phyloP scores from a whole-genome alignment of 2,797 vertebrate genomes.

The Melopsittacus undulatus region DNA sequence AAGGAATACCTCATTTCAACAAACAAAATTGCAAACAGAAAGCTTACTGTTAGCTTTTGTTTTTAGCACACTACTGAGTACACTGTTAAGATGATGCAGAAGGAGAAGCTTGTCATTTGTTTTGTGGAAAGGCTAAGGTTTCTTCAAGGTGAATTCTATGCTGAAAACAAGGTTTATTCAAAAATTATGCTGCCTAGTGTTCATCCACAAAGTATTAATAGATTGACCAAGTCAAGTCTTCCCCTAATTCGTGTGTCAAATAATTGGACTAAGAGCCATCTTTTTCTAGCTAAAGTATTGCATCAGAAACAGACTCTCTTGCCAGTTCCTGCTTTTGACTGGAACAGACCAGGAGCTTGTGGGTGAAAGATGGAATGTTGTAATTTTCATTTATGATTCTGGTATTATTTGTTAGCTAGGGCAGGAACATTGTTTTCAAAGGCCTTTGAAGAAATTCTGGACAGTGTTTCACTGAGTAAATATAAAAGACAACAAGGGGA shows the following conservation, averaged over 20 bases:
- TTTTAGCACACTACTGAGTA: neutral
- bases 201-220: neutral
- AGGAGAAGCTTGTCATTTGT: neutral
- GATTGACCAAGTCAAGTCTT: neutral
- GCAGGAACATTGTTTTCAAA: neutral
- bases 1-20: neutral
- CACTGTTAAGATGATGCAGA: neutral
- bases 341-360: neutral
- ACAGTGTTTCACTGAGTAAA: neutral
- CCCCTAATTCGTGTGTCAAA: neutral
- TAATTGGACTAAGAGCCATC: neutral
- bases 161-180: neutral
- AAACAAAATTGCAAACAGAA: neutral
- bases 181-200: neutral
- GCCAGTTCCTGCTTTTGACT: neutral
- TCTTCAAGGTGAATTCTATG: neutral
- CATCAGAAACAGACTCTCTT: neutral
- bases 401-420: neutral
- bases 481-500: neutral
- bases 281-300: neutral
- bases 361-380: neutral
- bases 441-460: neutral
- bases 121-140: neutral
- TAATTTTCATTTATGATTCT: neutral
- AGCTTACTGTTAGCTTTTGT: neutral